Base-by-base conservation (phyloP, 2,797 vertebrate species). In the Onychomys torridus region DNA sequence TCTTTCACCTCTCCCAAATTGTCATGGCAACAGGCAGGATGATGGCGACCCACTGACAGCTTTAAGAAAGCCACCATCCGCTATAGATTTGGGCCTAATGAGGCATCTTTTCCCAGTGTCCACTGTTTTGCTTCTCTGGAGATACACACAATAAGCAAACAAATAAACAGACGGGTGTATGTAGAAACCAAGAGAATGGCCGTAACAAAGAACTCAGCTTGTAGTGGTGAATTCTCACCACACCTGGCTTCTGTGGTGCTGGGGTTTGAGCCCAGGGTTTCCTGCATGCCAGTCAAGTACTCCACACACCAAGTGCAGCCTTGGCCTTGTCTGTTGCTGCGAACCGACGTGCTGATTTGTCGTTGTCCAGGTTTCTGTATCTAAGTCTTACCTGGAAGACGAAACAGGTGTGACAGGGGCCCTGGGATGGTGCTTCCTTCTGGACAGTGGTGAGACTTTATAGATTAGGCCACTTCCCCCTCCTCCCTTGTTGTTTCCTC, bases 21-120 rank as follows among this genome's bases (percentile, higher is more conserved):
- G 90, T 95, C 86, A 65, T 49, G 94, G 97, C 94, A 97, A 86
- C 55, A 1, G 90, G 10, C 52, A 0, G 87, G 76, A 43, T 0
- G 0, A 19, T 1, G 65, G 93, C 0, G 0, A 75, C 19, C 23
- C 52, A 27, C 6, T 49, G 93, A 91, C 69, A 52, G 57, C n/a
- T 76, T 86, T 94, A 37, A 92, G 94, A 90, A 95, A 93, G 67
- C 46, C 23, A 13, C 7, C 92, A 3, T 17, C 49, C 19, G 55
- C 52, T 8, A 27, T 55, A 55, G 49, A 55, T 27, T 71, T 17
- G 34, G 67, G 14, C 5, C 85, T 29, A 57, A 8, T 37, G 34
- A 29, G 34, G 69, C 46, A 55, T 55, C 23, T 52, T 55, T 37
- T 25, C 34, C 34, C 21, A 1, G 21, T 57, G 34, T 87, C 49